These are phyloP conservation scores for Corythornis madagascariensis DNA, from an alignment of 2,113 vertebrate species.

Conservation along the genomic window DNA sequence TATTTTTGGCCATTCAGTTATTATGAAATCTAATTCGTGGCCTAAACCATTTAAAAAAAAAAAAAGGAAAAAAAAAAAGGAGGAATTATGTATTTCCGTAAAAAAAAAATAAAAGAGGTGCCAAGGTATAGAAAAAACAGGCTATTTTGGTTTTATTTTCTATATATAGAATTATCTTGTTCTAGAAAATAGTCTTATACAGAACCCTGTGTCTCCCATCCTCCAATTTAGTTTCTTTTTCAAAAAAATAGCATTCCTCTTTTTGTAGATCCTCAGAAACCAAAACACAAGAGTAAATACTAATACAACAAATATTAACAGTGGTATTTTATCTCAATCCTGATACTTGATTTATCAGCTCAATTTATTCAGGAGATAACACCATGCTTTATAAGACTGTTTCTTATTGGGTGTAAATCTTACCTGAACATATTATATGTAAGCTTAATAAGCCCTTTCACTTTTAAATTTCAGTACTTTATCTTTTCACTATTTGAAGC, in stretches of 20 bases:
- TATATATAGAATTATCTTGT: background rate
- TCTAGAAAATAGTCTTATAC: background rate
- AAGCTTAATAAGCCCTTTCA: background rate
- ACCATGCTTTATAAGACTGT: background rate
- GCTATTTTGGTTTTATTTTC: background rate
- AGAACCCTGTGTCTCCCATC: background rate
- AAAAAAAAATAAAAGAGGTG: background rate
- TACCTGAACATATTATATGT: background rate
- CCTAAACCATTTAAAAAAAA: background rate
- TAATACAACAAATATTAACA: background rate
- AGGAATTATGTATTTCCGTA: rapidly evolving
- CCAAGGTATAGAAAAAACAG: rapidly evolving
- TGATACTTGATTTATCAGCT: background rate
- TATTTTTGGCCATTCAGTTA: background rate
- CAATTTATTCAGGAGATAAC: background rate
- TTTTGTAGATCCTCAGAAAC: background rate
- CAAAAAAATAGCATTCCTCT: background rate
- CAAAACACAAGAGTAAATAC: background rate
- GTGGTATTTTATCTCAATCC: background rate
- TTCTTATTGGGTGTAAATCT: background rate
- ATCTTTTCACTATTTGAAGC: background rate
- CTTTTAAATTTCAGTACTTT: background rate
- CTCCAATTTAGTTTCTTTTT: background rate
- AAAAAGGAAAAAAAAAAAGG: background rate
- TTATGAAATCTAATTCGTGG: background rate